These are phyloP conservation scores for Diplodus puntazzo DNA, from an alignment of 2,797 vertebrate genomes.

Conservation along the genomic window DNA sequence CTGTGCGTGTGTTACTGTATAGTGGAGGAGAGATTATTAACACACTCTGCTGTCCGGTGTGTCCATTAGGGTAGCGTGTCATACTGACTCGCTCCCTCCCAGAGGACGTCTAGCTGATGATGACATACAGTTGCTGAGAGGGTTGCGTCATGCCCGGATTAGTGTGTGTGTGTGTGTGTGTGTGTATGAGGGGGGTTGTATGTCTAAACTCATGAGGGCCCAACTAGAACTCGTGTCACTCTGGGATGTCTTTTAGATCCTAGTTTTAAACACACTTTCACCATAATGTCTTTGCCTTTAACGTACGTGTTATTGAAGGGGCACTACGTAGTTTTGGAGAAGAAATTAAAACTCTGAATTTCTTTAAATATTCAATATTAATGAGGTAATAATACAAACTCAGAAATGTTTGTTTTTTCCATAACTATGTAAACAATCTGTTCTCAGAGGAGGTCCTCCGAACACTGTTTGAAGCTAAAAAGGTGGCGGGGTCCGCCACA, in stretches of 20 bases:
- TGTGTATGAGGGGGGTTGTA: background rate
- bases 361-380: too few relatives aligned
- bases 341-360: too few relatives aligned
- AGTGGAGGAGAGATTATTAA: conserved; percentile 1
- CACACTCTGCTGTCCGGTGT: conserved; percentile 1
- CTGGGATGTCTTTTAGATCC: background rate
- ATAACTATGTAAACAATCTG: too few relatives aligned
- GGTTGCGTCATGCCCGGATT: conserved; percentile 66
- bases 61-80: conserved; percentile 22
- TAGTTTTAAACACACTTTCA: background rate
- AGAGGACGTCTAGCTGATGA: conserved; percentile 48
- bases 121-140: conserved; percentile 61
- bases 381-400: too few relatives aligned
- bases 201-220: background rate
- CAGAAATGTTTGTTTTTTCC: too few relatives aligned
- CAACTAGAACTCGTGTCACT: background rate
- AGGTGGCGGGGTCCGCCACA: too few relatives aligned
- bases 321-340: too few relatives aligned
- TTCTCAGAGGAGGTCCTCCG: too few relatives aligned
- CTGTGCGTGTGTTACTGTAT: conserved; percentile 24
- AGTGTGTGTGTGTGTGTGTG: conserved; percentile 19
- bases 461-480: too few relatives aligned
- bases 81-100: conserved; percentile 31
- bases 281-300: background rate
- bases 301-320: too few relatives aligned